Base-by-base conservation (phyloP, 2,113 vertebrate species). In the Lamprotornis superbus region DNA sequence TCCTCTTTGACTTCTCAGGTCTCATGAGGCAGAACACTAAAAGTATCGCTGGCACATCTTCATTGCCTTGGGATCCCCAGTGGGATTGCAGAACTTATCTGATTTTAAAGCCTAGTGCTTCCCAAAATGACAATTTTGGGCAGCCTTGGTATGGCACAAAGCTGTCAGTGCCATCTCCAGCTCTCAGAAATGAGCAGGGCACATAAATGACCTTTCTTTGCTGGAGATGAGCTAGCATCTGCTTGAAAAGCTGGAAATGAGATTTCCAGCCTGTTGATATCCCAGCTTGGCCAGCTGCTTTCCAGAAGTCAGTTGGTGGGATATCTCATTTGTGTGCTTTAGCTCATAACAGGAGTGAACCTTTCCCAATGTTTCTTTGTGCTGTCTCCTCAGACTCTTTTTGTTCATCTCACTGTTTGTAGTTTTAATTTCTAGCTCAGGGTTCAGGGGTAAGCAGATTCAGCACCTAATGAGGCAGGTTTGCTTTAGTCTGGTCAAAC, bases 281-380 rank as follows among this genome's bases (percentile, higher is more conserved):
- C 7, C 46, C 22, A 60, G 0, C 70, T n/a, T 30, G 19, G 44
- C 27, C 44, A 28, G 50, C 30, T 40, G 28, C 60, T 92, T 81
- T 83, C 42, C 63, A 64, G 15, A 67, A 63, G 47, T 59, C 33
- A 15, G 6, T 21, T 77, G 55, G n/a, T 89, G n/a, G 35, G 49
- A 28, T 68, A 7, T 30, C 55, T 88, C 0, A 0, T 57, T 46
- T 1, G 0, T 30, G 28, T 75, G 10, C 59, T 80, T 56, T 52
- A 37, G 30, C n/a, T 80, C 27, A 11, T 52, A 46, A 53, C 0
- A 2, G 10, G 31, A 44, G 17, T 31, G 6, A 35, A 8, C 47
- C 21, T 80, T 83, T 40, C 33, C 44, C 9, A 18, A 1, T 13
- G 11, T 68, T 76, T 80, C 25, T 56, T 64, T 25, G 21, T 68